Conservation (phyloP, 1,140 invertebrate species). For the Atta texana region DNA sequence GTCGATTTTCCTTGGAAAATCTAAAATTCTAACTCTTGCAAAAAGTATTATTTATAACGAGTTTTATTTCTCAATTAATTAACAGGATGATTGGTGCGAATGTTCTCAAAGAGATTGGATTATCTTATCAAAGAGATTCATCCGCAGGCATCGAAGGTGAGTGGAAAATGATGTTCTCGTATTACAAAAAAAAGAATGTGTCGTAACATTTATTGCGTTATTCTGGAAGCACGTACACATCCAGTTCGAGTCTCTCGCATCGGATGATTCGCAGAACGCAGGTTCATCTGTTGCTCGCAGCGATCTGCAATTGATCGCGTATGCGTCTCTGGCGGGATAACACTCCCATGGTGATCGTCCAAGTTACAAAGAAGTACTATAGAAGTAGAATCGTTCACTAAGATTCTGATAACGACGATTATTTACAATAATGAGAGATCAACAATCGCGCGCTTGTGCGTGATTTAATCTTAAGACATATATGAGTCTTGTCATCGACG, state of each 20-base stretch:
- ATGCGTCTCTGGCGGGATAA: not conserved
- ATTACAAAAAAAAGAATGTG: constrained; percentile 20
- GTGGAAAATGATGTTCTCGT: constrained; percentile 7
- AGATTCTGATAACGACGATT: constrained; percentile 26
- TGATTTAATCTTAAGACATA: constrained; percentile 60
- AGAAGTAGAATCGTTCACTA: not conserved
- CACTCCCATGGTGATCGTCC: not conserved
- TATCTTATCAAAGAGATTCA: not conserved
- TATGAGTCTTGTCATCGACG: not conserved
- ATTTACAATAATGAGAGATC: constrained; percentile 64
- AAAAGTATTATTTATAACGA: not conserved
- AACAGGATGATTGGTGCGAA: not conserved
- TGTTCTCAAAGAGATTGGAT: not conserved
- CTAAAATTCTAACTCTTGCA: not conserved
- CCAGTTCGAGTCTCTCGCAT: not conserved
- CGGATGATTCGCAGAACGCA: not conserved
- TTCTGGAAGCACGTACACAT: not conserved
- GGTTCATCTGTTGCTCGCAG: constrained; percentile 3
- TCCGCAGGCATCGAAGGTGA: not conserved
- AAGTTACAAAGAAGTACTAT: not conserved
- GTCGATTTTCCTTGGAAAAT: not conserved
- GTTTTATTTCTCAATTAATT: not conserved
- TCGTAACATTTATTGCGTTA: constrained; percentile 40
- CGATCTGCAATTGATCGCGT: constrained; percentile 16
- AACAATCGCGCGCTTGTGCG: constrained; percentile 4